Evolutionary conservation across 2,888 invertebrate species (phyloP).

Genomic region (Octonoba sinensis): DNA sequence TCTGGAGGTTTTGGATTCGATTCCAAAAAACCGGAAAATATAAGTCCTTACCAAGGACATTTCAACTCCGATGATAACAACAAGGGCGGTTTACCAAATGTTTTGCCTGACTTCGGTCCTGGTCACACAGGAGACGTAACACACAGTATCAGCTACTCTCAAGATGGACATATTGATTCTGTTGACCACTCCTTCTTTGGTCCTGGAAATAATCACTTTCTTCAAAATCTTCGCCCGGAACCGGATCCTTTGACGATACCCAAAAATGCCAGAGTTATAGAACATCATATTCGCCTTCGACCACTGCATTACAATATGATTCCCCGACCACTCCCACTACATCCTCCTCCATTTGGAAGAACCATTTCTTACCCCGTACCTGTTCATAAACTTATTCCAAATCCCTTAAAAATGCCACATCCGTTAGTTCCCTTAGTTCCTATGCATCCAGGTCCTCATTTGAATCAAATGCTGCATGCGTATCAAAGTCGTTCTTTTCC

Average conservation of each 20-base stretch:
- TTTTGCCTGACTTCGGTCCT: too few species aligned
- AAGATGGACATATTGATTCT: conserved; percentile 15
- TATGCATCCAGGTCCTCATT: conserved; percentile 8
- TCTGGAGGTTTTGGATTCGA: neutral
- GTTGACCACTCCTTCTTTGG: conserved; percentile 15
- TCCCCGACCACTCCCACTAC: neutral
- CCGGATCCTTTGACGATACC: conserved; percentile 50
- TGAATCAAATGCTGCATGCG: conserved; percentile 40
- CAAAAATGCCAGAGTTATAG: conserved; percentile 43
- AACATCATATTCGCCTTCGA: conserved; percentile 44
- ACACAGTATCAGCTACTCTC: conserved; percentile 20
- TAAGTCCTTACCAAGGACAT: conserved; percentile 7
- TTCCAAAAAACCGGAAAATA: neutral
- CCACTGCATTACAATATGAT: conserved; percentile 31
- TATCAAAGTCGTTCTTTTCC: conserved; percentile 43
- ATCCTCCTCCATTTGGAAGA: neutral
- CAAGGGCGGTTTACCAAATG: neutral
- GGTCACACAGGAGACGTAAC: neutral
- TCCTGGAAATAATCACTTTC: conserved; percentile 18
- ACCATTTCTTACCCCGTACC: conserved; percentile 3
- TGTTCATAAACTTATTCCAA: conserved; percentile 42
- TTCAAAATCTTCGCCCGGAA: conserved; percentile 30
- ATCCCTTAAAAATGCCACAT: conserved; percentile 48
- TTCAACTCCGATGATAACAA: neutral
- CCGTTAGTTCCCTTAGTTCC: conserved; percentile 13